Conservation (phyloP, 2,888 invertebrate species). For the Megaustenia siamemsis region DNA sequence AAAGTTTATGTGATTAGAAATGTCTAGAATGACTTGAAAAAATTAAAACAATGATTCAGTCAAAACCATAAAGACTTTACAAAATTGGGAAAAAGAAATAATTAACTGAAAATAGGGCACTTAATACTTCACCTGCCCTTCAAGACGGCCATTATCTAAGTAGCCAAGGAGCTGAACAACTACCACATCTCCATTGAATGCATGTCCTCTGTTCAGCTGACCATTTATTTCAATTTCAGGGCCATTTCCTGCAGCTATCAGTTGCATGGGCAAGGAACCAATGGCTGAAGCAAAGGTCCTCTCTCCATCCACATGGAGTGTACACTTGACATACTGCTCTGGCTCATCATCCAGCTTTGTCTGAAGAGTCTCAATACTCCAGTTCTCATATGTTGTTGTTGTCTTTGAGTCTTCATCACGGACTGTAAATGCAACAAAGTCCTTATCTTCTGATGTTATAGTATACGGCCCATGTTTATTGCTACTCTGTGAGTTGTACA, state of each 20-base stretch:
- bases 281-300: conserved; percentile 59
- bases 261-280: conserved; percentile 51
- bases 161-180: conserved; percentile 68
- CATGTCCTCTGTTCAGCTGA: conserved; percentile 65
- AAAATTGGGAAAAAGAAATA: no score
- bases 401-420: conserved; percentile 31
- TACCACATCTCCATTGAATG: conserved; percentile 72
- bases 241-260: not conserved
- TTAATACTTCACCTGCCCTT: conserved; percentile 36
- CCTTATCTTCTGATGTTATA: conserved; percentile 41
- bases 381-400: conserved; percentile 48
- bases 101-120: not conserved
- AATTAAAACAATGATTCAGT: no score
- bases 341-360: conserved; percentile 62
- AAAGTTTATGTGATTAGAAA: no score
- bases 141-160: conserved; percentile 44
- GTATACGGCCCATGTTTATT: conserved; percentile 36
- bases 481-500: conserved; percentile 2
- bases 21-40: no score
- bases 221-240: conserved; percentile 49
- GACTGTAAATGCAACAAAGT: conserved; percentile 38
- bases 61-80: no score
- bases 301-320: conserved; percentile 59
- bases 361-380: conserved; percentile 57
- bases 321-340: conserved; percentile 67